Conservation (phyloP, 2,797 vertebrate species). For the Darevskia nairensis region DNA sequence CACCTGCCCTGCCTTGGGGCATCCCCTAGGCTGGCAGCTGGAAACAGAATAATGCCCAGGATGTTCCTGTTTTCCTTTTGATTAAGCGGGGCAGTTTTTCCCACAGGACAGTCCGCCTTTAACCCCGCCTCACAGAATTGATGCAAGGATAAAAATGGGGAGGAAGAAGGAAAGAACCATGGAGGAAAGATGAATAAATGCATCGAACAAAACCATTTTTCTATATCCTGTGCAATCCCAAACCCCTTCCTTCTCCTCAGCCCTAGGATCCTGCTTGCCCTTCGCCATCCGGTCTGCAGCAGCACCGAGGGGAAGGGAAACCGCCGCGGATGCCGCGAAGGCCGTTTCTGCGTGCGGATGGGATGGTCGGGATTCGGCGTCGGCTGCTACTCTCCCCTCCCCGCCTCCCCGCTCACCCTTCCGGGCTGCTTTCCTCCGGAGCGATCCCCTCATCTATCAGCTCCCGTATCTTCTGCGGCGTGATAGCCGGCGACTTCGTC, state of each 20-base stretch:
- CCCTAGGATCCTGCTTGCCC: too few species aligned
- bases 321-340: neutral
- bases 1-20: neutral
- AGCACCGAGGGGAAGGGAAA: neutral
- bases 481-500: constrained; percentile 79
- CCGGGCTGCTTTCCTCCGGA: constrained; percentile 32
- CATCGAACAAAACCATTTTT: neutral
- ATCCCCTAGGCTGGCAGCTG: neutral
- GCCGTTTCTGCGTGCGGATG: neutral
- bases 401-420: constrained; percentile 47
- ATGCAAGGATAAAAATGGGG: too few species aligned
- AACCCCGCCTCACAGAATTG: neutral
- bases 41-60: neutral
- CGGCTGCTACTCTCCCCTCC: constrained; percentile 8
- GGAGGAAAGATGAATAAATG: too few species aligned
- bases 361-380: neutral
- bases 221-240: neutral
- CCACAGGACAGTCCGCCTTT: neutral
- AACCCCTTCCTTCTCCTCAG: neutral
- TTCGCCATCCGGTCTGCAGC: too few species aligned
- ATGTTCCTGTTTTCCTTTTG: neutral
- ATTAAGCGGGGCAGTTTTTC: neutral
- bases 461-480: constrained; percentile 90
- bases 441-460: constrained; percentile 89
- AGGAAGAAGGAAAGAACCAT: too few species aligned